Conservation (phyloP, 2,113 vertebrate genomes). For the Zapornia atra region DNA sequence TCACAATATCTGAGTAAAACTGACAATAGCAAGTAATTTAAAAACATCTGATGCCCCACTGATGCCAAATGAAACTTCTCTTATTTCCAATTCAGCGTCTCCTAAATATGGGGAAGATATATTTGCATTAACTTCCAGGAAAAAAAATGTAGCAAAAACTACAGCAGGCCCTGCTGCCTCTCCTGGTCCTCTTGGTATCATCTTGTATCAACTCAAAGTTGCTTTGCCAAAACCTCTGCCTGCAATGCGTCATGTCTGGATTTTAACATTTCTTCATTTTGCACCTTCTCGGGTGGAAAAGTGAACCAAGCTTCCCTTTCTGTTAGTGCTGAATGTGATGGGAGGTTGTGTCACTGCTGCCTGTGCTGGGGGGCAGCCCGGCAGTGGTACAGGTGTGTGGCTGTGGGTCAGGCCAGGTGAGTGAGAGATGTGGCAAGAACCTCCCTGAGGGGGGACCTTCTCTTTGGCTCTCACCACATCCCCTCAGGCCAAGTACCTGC, state of each 20-base stretch:
- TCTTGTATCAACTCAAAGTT: fast-evolving
- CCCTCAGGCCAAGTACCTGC: fast-evolving
- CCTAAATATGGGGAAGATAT: background rate
- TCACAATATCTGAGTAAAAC: background rate
- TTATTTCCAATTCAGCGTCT: background rate
- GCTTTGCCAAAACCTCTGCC: background rate
- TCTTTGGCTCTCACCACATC: background rate
- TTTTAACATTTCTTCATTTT: background rate
- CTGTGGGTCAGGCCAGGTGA: background rate
- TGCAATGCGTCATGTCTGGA: fast-evolving
- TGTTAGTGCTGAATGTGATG: fast-evolving
- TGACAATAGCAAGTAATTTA: background rate
- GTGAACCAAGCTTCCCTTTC: background rate
- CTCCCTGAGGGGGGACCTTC: background rate
- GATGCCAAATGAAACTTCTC: background rate
- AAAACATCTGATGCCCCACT: background rate
- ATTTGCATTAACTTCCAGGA: background rate
- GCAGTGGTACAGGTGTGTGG: background rate
- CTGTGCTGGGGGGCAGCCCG: background rate
- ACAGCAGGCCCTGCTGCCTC: background rate
- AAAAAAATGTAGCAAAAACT: background rate
- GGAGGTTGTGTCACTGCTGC: background rate
- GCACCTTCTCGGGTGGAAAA: fast-evolving
- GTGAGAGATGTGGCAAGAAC: background rate
- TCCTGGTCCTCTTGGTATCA: background rate